phyloP scores from a whole-genome alignment of 2,113 vertebrate genomes.

The Pelodiscus sinensis region DNA sequence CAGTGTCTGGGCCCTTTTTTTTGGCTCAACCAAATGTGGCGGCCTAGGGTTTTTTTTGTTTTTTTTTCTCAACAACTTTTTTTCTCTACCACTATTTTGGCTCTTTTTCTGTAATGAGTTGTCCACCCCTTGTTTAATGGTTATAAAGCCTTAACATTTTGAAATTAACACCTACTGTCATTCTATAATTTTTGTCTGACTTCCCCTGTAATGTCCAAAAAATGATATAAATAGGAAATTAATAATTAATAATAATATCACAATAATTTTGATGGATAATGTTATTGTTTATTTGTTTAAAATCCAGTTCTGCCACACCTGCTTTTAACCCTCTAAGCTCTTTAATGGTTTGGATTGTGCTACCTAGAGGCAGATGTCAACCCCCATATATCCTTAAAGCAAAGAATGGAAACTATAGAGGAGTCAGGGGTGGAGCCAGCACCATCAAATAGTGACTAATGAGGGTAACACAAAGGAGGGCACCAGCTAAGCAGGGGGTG shows the following conservation, averaged over 20 bases:
- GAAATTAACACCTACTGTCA: neutral
- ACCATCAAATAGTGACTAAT: too few species aligned
- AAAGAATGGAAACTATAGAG: neutral
- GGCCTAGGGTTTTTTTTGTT: too few species aligned
- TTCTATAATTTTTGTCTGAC: neutral
- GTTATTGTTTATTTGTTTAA: neutral
- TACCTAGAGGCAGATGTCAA: neutral
- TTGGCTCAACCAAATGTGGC: too few species aligned
- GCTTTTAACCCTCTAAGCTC: neutral
- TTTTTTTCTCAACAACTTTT: too few species aligned
- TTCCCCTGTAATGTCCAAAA: neutral
- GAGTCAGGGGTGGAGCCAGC: neutral
- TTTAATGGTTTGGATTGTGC: neutral
- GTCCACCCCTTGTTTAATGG: neutral
- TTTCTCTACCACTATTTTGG: too few species aligned
- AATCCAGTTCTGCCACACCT: neutral
- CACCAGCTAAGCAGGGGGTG: too few species aligned
- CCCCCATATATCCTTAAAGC: neutral
- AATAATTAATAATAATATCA: neutral
- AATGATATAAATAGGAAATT: neutral
- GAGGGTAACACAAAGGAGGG: too few species aligned
- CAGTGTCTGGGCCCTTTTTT: too few species aligned
- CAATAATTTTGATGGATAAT: neutral
- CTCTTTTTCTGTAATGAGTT: too few species aligned
- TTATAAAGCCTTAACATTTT: neutral